Evolutionary conservation across 2,888 invertebrate genomes (phyloP), one percentile per base, ranked within the genome.

Genomic region (Drosophila imparisetae): DNA sequence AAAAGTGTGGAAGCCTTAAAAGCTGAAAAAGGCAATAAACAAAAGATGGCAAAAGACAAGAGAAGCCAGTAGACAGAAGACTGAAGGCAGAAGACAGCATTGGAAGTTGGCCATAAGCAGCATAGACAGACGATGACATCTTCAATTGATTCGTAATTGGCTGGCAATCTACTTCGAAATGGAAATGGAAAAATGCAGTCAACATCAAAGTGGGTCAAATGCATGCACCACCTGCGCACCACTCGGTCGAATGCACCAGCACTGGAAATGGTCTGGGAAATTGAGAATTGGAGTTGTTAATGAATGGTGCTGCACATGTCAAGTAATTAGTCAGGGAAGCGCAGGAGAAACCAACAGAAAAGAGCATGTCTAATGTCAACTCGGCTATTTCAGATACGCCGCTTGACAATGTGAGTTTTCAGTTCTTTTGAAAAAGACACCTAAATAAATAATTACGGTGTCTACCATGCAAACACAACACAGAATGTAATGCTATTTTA

Each of bases 141-240:
- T 85, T 75, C 83, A 86, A 90, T 90, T 88, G 86, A 76, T 66
- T 81, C 75, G 69, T 76, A 83, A 88, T 86, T 81, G 86, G 70
- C 64, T 68, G 62, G 50, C 52, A 70, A 55, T 57, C 57, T 61
- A 72, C 63, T 74, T 61, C 54, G 15, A 62, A 53, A 54, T 34
- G 53, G 18, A 34, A 53, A 55, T 70, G 60, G 52, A 88, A 80
- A 60, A 80, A 63, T 58, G 81, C 65, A 72, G 62, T 61, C 67
- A 69, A 53, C 59, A 42, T 57, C 40, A 59, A 88, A 86, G 32
- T 84, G 72, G 86, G 83, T 80, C 83, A 80, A 75, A 65, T 71
- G 68, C 82, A 63, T 57, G 70, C 67, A 59, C 58, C 75, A 78
- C 77, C 77, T 78, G 76, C 42, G 27, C 21, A 24, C 8, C 32